phyloP scores from a whole-genome alignment of 92 coral and sea anemone species.

The Umimayanthus chanpuru region DNA sequence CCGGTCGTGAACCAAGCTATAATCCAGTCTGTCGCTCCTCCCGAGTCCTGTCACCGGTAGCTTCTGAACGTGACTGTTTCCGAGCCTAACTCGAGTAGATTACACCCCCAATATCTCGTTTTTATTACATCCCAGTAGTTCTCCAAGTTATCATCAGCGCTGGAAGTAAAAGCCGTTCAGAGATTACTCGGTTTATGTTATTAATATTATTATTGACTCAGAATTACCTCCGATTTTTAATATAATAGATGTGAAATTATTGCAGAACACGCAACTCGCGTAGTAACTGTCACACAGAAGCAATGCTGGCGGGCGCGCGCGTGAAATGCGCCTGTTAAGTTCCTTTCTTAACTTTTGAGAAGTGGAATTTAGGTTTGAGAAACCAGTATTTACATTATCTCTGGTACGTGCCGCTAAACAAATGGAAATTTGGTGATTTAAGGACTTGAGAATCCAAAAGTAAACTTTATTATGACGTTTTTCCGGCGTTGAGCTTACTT shows the following conservation, averaged over 20 bases:
- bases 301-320: neutral
- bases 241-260: neutral
- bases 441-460: slow-evolving; percentile 32
- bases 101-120: neutral
- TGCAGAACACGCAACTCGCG: neutral
- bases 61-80: slow-evolving; percentile 20
- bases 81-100: neutral
- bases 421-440: slow-evolving; percentile 37
- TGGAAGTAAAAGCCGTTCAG: slow-evolving; percentile 10
- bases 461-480: slow-evolving; percentile 22
- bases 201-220: neutral
- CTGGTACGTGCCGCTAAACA: slow-evolving; percentile 38
- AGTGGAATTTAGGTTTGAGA: neutral
- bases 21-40: slow-evolving; percentile 10
- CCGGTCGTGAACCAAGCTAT: slow-evolving; percentile 18
- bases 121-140: neutral
- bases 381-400: neutral
- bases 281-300: neutral
- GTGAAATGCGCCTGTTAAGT: neutral
- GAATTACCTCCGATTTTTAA: neutral
- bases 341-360: neutral
- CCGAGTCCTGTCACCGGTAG: slow-evolving; percentile 6
- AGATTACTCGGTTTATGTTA: slow-evolving; percentile 11
- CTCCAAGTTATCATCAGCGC: neutral
- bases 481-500: slow-evolving; percentile 37